Percentiles rank a stretch among this genome's conserved stretches.
phyloP scores from a whole-genome alignment of 2,797 vertebrate genomes.

The Tapirus indicus region DNA sequence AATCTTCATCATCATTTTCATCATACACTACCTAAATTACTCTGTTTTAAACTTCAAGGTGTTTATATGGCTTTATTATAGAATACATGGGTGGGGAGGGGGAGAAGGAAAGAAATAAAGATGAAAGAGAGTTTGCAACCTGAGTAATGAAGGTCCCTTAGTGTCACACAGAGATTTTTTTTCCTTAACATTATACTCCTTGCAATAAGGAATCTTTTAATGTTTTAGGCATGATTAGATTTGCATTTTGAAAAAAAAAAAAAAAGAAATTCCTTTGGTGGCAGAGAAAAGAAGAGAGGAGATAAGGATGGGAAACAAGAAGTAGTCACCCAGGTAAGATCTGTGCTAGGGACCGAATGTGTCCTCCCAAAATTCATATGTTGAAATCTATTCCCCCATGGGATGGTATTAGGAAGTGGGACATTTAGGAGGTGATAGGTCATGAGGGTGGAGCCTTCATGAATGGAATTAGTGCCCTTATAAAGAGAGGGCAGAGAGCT shows the following conservation, averaged over 20 bases:
- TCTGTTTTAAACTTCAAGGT: background rate
- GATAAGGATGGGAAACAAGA: background rate
- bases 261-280: background rate
- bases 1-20: constrained; percentile 19
- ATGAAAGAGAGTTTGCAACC: background rate
- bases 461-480: background rate
- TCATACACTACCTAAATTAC: background rate
- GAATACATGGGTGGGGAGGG: background rate
- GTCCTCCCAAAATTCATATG: background rate
- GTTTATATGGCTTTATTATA: background rate
- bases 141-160: background rate
- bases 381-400: background rate
- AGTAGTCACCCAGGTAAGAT: background rate
- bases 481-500: background rate
- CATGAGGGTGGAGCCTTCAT: background rate
- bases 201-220: background rate
- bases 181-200: background rate
- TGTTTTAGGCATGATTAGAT: background rate
- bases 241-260: background rate
- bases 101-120: background rate
- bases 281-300: background rate
- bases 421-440: background rate
- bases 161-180: background rate
- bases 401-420: background rate
- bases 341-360: background rate